Evolutionary conservation across 2,113 vertebrate genomes (phyloP).

Genomic region (Eubucco bourcierii): DNA sequence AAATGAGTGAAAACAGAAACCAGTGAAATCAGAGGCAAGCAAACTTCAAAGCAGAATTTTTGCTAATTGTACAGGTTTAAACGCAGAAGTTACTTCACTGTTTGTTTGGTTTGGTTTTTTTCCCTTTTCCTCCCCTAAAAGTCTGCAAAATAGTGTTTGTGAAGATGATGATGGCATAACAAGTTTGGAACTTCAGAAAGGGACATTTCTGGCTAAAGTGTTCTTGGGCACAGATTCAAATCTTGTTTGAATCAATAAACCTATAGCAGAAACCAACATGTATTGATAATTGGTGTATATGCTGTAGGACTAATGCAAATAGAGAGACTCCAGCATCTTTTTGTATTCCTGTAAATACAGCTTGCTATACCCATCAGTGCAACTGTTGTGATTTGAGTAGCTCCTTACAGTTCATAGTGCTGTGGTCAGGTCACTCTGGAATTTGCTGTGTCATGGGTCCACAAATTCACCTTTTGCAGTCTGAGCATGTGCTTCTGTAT

Average conservation of each 20-base stretch:
- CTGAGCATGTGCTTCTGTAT: background rate
- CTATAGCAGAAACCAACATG: background rate
- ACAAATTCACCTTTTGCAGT: background rate
- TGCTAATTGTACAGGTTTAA: background rate
- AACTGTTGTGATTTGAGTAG: background rate
- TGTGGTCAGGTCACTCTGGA: background rate
- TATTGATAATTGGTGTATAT: background rate
- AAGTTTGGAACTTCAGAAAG: background rate
- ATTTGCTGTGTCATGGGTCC: constrained; percentile 28
- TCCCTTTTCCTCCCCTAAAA: rapidly evolving
- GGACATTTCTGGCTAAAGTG: background rate
- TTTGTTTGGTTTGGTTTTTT: background rate
- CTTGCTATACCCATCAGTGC: background rate
- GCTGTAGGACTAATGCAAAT: background rate
- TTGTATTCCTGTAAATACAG: background rate
- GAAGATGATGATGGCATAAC: rapidly evolving
- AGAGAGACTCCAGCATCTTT: background rate
- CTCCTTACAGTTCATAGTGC: background rate
- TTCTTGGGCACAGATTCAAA: background rate
- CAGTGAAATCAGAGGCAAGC: background rate
- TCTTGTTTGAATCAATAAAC: background rate
- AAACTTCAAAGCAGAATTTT: background rate
- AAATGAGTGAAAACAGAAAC: background rate
- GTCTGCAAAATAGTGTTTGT: background rate
- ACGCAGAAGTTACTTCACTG: background rate